phyloP scores from a whole-genome alignment of 2,888 invertebrate species.

The Pseudeuparius sepicola region DNA sequence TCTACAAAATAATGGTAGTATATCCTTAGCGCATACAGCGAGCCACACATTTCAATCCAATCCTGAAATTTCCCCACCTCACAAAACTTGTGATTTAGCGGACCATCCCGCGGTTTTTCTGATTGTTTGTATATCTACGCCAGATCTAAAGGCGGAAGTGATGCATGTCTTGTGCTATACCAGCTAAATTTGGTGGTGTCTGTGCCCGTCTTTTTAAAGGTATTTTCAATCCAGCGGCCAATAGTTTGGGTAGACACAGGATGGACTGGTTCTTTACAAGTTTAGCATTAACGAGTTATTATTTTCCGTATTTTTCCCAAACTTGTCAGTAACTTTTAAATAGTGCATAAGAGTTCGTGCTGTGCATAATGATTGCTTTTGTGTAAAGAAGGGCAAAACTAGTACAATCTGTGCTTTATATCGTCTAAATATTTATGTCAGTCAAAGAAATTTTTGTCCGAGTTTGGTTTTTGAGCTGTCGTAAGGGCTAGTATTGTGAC shows the following conservation, averaged over 20 bases:
- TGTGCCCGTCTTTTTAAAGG: slow-evolving; percentile 6
- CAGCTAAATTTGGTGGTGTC: slow-evolving; percentile 2
- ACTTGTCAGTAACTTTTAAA: slow-evolving; percentile 4
- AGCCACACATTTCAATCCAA: slow-evolving; percentile 6
- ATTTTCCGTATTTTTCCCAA: slow-evolving; percentile 1
- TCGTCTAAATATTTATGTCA: slow-evolving; percentile 7
- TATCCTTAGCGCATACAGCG: slow-evolving; percentile 6
- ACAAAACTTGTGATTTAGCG: slow-evolving; percentile 6
- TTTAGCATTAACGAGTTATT: slow-evolving; percentile 6
- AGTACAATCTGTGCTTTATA: slow-evolving; percentile 7
- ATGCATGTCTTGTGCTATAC: slow-evolving; percentile 8
- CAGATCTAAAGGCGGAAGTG: slow-evolving; percentile 2
- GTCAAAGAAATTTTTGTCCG: slow-evolving; percentile 9
- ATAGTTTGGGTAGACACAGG: slow-evolving; percentile 6
- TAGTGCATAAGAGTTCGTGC: slow-evolving; percentile 3
- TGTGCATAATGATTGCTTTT: slow-evolving; percentile 3
- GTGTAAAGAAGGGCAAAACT: slow-evolving; percentile 7
- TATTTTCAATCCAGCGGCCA: slow-evolving; percentile 5
- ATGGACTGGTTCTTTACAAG: slow-evolving; percentile 5
- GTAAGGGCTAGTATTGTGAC: slow-evolving; percentile 10
- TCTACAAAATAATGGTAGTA: slow-evolving; percentile 10
- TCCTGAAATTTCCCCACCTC: neutral
- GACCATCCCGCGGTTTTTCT: slow-evolving; percentile 10
- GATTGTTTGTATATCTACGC: slow-evolving; percentile 6
- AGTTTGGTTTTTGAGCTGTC: slow-evolving; percentile 6